Evolutionary conservation across 2,113 vertebrate genomes (phyloP).

Genomic region (Corydoras maculifer): DNA sequence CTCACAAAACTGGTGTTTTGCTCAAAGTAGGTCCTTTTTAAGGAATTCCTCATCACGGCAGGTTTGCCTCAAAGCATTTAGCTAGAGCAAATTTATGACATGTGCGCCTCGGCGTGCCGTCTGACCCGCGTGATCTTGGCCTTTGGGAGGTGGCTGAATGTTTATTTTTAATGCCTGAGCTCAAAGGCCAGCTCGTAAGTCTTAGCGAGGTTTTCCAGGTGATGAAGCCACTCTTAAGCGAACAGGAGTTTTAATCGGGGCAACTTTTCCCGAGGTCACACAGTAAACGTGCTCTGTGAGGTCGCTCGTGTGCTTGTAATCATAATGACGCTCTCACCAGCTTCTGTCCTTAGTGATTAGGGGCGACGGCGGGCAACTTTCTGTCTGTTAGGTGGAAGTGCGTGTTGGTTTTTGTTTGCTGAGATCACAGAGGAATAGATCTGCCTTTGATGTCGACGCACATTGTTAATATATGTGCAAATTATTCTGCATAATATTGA

Average conservation of each 20-base stretch:
- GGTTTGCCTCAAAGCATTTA: slow-evolving; percentile 21
- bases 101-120: neutral
- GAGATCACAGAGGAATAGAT: slow-evolving; percentile 73
- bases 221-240: neutral
- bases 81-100: neutral
- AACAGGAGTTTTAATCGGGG: too few relatives aligned
- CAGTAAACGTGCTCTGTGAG: too few relatives aligned
- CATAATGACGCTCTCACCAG: slow-evolving; percentile 53
- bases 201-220: slow-evolving; percentile 26
- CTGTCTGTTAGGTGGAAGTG: slow-evolving; percentile 58
- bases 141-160: slow-evolving; percentile 6
- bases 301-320: too few relatives aligned
- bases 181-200: neutral
- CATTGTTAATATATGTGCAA: slow-evolving; percentile 75
- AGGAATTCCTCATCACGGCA: slow-evolving; percentile 12
- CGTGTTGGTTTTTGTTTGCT: slow-evolving; percentile 58
- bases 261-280: too few relatives aligned
- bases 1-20: slow-evolving; percentile 47
- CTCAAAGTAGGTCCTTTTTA: slow-evolving; percentile 26
- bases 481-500: slow-evolving; percentile 70
- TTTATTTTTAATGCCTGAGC: slow-evolving; percentile 23
- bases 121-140: slow-evolving; percentile 8
- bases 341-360: slow-evolving; percentile 49
- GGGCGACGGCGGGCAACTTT: slow-evolving; percentile 34
- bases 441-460: slow-evolving; percentile 75